These are phyloP conservation scores for Enchytraeus crypticus DNA, from an alignment of 2,888 invertebrate species.

Conservation along the genomic window DNA sequence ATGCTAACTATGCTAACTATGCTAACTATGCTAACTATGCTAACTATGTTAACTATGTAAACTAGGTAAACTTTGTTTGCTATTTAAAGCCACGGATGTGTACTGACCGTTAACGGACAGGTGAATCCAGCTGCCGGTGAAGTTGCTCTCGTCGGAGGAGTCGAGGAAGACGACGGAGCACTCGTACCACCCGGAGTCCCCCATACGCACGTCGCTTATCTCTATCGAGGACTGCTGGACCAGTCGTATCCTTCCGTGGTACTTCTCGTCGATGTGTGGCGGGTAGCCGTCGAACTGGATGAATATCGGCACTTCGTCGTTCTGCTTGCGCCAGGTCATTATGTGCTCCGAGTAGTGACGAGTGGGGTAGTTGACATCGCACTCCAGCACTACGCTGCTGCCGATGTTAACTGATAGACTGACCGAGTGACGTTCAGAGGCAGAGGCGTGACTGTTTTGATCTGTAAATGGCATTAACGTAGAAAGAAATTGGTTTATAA, in stretches of 20 bases:
- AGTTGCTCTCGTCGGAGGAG: constrained; percentile 63
- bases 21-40: too few relatives aligned
- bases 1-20: too few relatives aligned
- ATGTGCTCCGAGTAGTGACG: background rate
- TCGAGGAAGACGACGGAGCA: constrained; percentile 65
- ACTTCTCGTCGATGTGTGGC: constrained; percentile 75
- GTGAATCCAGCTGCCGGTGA: constrained; percentile 92
- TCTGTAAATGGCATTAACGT: too few relatives aligned
- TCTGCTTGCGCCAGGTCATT: constrained; percentile 76
- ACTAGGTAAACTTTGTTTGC: too few relatives aligned
- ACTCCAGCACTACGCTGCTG: background rate
- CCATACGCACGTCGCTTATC: constrained; percentile 62
- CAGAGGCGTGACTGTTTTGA: too few relatives aligned
- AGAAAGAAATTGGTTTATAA: too few relatives aligned
- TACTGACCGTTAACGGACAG: constrained; percentile 80
- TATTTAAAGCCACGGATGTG: background rate
- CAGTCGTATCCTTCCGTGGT: constrained; percentile 7
- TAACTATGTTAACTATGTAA: too few relatives aligned
- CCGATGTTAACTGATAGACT: background rate
- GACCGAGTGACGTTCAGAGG: too few relatives aligned
- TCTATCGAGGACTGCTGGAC: constrained; percentile 1
- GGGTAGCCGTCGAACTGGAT: constrained; percentile 60
- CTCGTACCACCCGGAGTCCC: constrained; percentile 93
- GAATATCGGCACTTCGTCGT: constrained; percentile 80
- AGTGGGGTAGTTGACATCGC: background rate